phyloP scores from a whole-genome alignment of 2,888 invertebrate species.

The Poecilus cupreus region DNA sequence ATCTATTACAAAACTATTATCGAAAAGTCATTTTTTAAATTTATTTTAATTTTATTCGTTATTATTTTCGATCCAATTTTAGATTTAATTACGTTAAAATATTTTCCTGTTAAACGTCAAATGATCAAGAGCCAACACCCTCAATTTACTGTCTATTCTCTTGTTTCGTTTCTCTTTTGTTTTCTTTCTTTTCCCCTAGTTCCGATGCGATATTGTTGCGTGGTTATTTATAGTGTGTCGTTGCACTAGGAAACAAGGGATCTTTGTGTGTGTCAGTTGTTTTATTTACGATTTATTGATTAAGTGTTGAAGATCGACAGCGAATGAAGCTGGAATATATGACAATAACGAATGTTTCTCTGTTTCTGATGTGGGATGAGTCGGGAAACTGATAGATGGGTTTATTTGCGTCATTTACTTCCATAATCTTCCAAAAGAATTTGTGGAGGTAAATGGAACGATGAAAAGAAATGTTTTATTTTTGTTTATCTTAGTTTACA shows the following conservation, averaged over 20 bases:
- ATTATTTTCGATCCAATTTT: too few species aligned
- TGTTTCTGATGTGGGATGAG: background rate
- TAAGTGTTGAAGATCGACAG: slow-evolving; percentile 28
- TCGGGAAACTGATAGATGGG: background rate
- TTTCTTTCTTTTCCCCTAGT: background rate
- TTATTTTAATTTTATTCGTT: too few species aligned
- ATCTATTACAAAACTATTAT: too few species aligned
- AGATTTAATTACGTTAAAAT: background rate
- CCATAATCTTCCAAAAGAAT: background rate
- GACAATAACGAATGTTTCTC: slow-evolving; percentile 9
- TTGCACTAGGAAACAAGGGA: slow-evolving; percentile 14
- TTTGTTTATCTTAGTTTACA: too few species aligned
- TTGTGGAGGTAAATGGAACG: background rate
- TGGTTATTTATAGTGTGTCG: slow-evolving; percentile 34
- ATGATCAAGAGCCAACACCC: background rate
- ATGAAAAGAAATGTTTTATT: too few species aligned
- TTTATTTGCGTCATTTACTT: slow-evolving; percentile 30
- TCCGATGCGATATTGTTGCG: slow-evolving; percentile 26
- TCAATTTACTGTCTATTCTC: background rate
- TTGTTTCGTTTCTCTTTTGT: background rate
- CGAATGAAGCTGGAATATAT: slow-evolving; percentile 30
- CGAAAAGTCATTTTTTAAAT: too few species aligned
- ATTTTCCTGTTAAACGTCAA: background rate
- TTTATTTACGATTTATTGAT: slow-evolving; percentile 40
- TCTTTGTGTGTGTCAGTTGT: background rate